Base-by-base conservation (phyloP, 2,888 invertebrate species). In the Sisyra nigra region DNA sequence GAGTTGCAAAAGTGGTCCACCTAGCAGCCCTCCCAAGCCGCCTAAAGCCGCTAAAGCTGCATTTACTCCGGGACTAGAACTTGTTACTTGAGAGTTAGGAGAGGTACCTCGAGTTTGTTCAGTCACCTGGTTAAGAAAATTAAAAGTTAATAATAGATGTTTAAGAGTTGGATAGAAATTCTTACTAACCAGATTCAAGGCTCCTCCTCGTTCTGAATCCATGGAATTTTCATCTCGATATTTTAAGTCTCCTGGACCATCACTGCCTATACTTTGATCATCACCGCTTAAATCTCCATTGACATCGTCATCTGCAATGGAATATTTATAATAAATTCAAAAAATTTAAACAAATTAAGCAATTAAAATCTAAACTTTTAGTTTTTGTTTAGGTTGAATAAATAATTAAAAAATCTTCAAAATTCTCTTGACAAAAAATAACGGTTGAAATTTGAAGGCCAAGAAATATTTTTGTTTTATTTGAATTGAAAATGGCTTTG, bases 281-380 rank as follows among this genome's bases (percentile, higher is more conserved):
- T 75, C 74, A 39, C 72, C 73, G 53, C 74, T 75, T 49, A 74
- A 63, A 50, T 75, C 74, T 24, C 71, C 73, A 51, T 73, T 74
- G 46, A 68, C 67, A 48, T 73, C 73, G 47, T 67, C 69, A 63
- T 74, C 74, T 74, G 62, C 1, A 67, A 68, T 14, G 45, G 48
- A 45, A 46, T 44, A 32, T 33, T 33, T 33, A 33, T 33, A 8
- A 30, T 8, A 8, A 30, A 7, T 8, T 9, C 7, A 30, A 30
- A 30, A 30, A 30, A 30, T 8, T 7, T 7, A 9, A 7, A 8
- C 9, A 30, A 7, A 30, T 8, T 30, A 9, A 32, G 32, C 13
- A 11, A 32, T 11, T 32, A 11, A 11, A 32, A 32, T 11, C n/a
- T 32, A n/a, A 32, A 32, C 32, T 34, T 33, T 44, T 40, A 40